Evolutionary conservation across 2,113 vertebrate species (phyloP), one percentile per base, ranked within the genome.

Genomic region (Silurus meridionalis): DNA sequence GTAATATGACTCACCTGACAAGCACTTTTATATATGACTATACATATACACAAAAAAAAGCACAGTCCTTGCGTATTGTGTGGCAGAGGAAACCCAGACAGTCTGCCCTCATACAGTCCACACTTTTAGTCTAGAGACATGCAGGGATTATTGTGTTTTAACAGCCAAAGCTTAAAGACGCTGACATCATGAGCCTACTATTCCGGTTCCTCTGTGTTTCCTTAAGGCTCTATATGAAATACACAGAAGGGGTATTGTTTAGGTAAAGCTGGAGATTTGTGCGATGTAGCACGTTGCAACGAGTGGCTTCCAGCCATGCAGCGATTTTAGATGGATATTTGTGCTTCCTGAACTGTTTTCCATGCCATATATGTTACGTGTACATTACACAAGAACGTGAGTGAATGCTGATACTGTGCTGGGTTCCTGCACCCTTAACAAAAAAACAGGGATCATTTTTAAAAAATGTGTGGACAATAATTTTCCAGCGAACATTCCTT

Each of bases 1-100:
- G 14, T 23, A 25, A 48, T 75, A 86, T 87, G 84, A 84, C 48
- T 86, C 87, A 85, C 79, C 83, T 82, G 67, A 85, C 74, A 55
- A 58, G 50, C 13, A 77, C 2, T 58, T 80, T 53, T 53, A n/a
- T 37, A 77, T n/a, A 64, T 25, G 55, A 37, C 37, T 53, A 82
- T 2, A 13, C 4, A 75, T 48, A 19, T 11, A 14, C 8, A 77
- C 55, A 86, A 71, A 82, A 84, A 84, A 46, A 83, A 85, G 50
- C 50, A n/a, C 50, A 84, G 86, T 84, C 61, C 67, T 90, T 60
- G 37, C 52, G 77, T 60, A 21, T 82, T 77, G 57, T 81, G 71
- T 83, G 87, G 48, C 74, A 85, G 71, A 55, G 25, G 77, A 88
- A 46, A 85, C 72, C 37, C n/a, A 85, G 57, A 85, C 71, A 37